phyloP scores from a whole-genome alignment of 1,140 invertebrate species.

The Magallana angulata region DNA sequence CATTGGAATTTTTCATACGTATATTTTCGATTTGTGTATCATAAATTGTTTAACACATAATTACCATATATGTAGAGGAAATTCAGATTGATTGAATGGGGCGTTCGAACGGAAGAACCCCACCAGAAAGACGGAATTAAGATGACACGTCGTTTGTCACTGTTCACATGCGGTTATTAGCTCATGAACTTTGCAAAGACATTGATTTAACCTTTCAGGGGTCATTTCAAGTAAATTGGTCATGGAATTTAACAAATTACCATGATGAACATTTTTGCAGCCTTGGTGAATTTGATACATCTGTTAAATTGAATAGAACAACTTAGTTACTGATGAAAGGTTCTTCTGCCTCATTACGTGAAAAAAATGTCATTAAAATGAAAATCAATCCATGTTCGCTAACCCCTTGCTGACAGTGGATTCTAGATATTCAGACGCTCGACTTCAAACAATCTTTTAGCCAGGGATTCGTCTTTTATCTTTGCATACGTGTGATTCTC shows the following conservation, averaged over 20 bases:
- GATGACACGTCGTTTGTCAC: constrained; percentile 13
- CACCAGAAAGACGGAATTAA: background rate
- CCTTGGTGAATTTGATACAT: constrained; percentile 7
- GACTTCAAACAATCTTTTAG: too few species aligned
- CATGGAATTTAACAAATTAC: background rate
- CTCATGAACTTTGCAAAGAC: background rate
- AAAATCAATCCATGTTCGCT: background rate
- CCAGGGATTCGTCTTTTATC: too few species aligned
- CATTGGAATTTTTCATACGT: too few species aligned
- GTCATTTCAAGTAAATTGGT: background rate
- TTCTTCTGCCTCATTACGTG: background rate
- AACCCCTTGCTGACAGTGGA: too few species aligned
- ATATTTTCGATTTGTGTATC: too few species aligned
- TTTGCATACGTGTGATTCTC: too few species aligned
- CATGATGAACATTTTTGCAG: background rate
- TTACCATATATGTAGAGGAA: background rate
- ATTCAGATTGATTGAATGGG: background rate
- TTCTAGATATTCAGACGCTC: too few species aligned
- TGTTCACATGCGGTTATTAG: constrained; percentile 14
- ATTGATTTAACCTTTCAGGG: background rate
- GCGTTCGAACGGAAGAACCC: background rate
- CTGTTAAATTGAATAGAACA: background rate
- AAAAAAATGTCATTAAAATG: constrained; percentile 6
- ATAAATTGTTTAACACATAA: background rate
- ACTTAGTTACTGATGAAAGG: background rate